Evolutionary conservation across 1,140 invertebrate genomes (phyloP).

Genomic region (Drosophila neocordata): DNA sequence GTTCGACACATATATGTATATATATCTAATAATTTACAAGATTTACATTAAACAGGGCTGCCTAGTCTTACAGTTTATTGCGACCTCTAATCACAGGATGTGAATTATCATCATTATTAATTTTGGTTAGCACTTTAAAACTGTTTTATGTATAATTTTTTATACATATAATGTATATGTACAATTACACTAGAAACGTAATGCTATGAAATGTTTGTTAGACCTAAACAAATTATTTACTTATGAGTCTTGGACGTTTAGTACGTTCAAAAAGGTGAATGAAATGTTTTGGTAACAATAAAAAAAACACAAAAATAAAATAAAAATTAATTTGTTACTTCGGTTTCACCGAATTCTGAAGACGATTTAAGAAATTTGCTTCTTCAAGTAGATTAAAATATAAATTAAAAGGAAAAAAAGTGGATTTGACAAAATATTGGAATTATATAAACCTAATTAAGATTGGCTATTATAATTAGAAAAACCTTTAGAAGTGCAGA

Average conservation of each 20-base stretch:
- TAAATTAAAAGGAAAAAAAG: no score
- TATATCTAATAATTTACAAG: constrained; percentile 55
- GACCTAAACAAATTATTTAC: constrained; percentile 1
- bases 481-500: no score
- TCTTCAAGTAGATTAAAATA: no score
- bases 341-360: constrained; percentile 47
- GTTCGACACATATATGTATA: not conserved
- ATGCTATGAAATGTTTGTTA: constrained; percentile 2
- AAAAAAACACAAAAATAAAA: constrained; percentile 14
- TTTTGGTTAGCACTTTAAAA: not conserved
- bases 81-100: not conserved
- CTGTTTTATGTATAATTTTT: not conserved
- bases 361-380: not conserved
- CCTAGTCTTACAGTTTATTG: constrained; percentile 36
- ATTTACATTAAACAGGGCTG: constrained; percentile 65
- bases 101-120: not conserved
- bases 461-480: no score
- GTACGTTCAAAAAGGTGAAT: not conserved
- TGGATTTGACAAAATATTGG: no score
- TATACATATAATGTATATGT: not conserved
- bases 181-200: not conserved
- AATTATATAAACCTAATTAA: no score
- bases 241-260: constrained; percentile 6
- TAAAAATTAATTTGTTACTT: constrained; percentile 20
- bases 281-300: constrained; percentile 9